A percentile compares a stretch with the other conserved stretches of the same genome.
Conservation (phyloP, 2,888 invertebrate genomes). For the Terebella lapidaria region DNA sequence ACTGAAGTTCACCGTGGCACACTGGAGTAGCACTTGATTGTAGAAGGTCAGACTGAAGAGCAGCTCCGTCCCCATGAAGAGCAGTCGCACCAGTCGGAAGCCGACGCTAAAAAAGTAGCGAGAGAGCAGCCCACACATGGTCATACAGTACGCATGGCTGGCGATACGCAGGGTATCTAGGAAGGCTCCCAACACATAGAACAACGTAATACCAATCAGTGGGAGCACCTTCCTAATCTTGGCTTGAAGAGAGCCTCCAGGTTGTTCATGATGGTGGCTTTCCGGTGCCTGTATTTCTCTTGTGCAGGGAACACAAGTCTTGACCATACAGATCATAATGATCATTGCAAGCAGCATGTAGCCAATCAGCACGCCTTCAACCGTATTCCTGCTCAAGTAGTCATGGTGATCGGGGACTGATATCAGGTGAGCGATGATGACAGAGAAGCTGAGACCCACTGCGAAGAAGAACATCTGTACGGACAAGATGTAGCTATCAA, state of each 20-base stretch:
- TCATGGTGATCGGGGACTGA: background rate
- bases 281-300: background rate
- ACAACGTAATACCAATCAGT: constrained; percentile 6
- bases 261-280: background rate
- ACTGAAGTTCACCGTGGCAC: constrained; percentile 1
- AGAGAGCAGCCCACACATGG: background rate
- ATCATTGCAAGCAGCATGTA: constrained; percentile 4
- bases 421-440: background rate
- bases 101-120: background rate
- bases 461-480: constrained; percentile 1
- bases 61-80: constrained; percentile 4
- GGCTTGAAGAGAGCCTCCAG: background rate
- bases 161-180: constrained; percentile 1
- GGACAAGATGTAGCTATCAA: constrained; percentile 7
- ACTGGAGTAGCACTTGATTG: background rate
- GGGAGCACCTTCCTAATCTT: background rate
- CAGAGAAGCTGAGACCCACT: background rate
- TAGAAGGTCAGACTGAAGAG: constrained; percentile 5
- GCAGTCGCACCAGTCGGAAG: constrained; percentile 6
- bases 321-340: constrained; percentile 3
- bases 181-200: constrained; percentile 7
- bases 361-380: background rate
- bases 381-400: no score
- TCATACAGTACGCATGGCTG: background rate
- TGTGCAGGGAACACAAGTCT: background rate